Evolutionary conservation across 2,113 vertebrate genomes (phyloP).

Genomic region (Cyphomyrus plagiostoma): DNA sequence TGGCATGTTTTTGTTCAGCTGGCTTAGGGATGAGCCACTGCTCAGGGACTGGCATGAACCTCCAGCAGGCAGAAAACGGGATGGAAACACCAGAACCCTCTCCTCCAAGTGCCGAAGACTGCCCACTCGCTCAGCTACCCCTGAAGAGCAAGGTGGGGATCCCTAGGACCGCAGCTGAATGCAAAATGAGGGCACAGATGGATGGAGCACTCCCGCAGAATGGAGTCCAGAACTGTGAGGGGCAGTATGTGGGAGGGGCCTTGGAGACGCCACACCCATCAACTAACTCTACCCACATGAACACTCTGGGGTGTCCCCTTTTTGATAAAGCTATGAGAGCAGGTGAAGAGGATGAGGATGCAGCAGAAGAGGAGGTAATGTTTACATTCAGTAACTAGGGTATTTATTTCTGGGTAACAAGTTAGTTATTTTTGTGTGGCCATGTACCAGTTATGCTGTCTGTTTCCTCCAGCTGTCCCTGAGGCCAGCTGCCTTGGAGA

Average conservation of each 20-base stretch:
- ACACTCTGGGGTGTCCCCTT: conserved; percentile 16
- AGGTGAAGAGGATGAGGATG: neutral
- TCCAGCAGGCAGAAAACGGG: conserved; percentile 58
- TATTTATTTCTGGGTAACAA: neutral
- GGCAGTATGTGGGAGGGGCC: conserved; percentile 26
- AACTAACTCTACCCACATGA: conserved; percentile 12
- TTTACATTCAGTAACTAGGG: neutral
- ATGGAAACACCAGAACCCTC: conserved; percentile 39
- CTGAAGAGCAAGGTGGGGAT: conserved; percentile 40
- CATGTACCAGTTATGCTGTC: neutral
- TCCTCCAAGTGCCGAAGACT: conserved; percentile 24
- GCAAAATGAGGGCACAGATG: conserved; percentile 15
- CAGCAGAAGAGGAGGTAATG: neutral
- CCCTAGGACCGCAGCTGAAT: conserved; percentile 31
- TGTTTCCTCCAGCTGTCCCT: neutral
- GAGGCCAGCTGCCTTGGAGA: neutral
- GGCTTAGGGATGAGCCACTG: conserved; percentile 69
- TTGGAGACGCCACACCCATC: conserved; percentile 3
- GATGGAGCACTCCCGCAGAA: conserved; percentile 34
- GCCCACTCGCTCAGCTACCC: conserved; percentile 28
- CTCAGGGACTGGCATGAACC: conserved; percentile 56
- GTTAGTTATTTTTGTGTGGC: neutral
- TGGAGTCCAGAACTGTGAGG: conserved; percentile 20
- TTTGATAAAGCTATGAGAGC: neutral
- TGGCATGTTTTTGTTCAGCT: conserved; percentile 38